Percentiles rank a stretch among this genome's conserved stretches.
Conservation (phyloP, 2,113 vertebrate genomes). For the Empidonax alnorum region DNA sequence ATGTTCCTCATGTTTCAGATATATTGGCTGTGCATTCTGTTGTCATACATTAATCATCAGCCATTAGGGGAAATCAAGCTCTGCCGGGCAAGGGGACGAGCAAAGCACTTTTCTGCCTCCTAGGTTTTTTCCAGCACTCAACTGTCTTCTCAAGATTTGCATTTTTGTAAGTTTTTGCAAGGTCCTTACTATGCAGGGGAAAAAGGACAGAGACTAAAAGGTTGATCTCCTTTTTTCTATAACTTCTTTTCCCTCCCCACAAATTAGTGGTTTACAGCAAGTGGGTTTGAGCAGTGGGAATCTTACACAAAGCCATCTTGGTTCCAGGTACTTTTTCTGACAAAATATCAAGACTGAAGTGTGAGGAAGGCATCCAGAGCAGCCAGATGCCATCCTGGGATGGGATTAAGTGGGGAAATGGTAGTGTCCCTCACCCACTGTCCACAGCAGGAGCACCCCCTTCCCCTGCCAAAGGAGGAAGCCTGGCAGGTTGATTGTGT, state of each 20-base stretch:
- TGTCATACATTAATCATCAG: constrained; percentile 29
- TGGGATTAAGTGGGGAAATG: background rate
- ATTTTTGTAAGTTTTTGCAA: background rate
- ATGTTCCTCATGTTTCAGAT: background rate
- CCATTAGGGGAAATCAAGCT: constrained; percentile 10
- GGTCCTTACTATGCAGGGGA: background rate
- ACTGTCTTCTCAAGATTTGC: background rate
- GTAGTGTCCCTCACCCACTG: background rate
- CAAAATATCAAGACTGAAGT: background rate
- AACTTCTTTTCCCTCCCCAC: background rate
- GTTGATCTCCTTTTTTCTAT: background rate
- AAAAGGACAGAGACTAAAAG: background rate
- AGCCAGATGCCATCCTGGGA: background rate
- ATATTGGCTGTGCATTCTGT: background rate
- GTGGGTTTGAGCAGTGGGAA: background rate
- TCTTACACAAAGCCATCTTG: background rate
- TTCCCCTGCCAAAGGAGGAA: background rate
- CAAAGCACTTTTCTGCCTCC: background rate
- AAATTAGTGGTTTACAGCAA: background rate
- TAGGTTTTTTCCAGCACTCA: background rate
- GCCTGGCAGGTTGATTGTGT: background rate
- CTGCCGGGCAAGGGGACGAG: background rate
- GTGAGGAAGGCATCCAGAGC: background rate
- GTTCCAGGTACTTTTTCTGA: background rate
- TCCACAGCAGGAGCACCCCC: background rate